These are phyloP conservation scores for Aphelinus atriplicis DNA, from an alignment of 1,140 invertebrate genomes.

Conservation along the genomic window DNA sequence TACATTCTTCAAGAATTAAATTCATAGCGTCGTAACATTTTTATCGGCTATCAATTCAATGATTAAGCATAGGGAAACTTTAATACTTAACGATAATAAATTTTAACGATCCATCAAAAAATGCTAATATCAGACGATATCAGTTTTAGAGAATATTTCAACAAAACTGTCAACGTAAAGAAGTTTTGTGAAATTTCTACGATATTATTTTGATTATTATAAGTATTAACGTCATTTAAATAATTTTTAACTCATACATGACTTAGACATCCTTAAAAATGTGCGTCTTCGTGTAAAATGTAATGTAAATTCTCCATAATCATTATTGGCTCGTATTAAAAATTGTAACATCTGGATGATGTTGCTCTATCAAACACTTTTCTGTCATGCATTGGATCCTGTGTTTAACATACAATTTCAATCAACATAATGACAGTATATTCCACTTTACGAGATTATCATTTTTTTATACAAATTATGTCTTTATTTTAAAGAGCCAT, in stretches of 20 bases:
- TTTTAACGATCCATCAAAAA: no score
- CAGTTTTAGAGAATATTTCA: slow-evolving; percentile 10
- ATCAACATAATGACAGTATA: slow-evolving; percentile 19
- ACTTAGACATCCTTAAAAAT: slow-evolving; percentile 25
- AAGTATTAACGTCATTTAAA: not conserved
- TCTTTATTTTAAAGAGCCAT: slow-evolving; percentile 14
- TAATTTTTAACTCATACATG: slow-evolving; percentile 25
- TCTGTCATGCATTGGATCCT: slow-evolving; percentile 17
- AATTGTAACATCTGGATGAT: slow-evolving; percentile 17
- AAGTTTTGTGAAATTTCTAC: not conserved
- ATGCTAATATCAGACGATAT: not conserved
- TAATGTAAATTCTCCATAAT: slow-evolving; percentile 30
- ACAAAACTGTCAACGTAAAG: not conserved
- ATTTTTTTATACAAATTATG: slow-evolving; percentile 28
- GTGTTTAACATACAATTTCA: slow-evolving; percentile 20
- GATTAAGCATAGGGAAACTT: not conserved
- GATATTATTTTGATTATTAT: no score
- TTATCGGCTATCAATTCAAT: slow-evolving; percentile 14
- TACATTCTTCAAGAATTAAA: slow-evolving; percentile 32
- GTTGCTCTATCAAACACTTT: slow-evolving; percentile 25
- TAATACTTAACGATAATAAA: no score
- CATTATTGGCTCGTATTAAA: slow-evolving; percentile 30
- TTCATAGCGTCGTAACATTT: slow-evolving; percentile 1
- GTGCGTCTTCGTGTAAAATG: slow-evolving; percentile 37
- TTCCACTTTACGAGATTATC: slow-evolving; percentile 14